Conservation (phyloP, 1,140 invertebrate genomes). For the Dendrolimus punctatus region DNA sequence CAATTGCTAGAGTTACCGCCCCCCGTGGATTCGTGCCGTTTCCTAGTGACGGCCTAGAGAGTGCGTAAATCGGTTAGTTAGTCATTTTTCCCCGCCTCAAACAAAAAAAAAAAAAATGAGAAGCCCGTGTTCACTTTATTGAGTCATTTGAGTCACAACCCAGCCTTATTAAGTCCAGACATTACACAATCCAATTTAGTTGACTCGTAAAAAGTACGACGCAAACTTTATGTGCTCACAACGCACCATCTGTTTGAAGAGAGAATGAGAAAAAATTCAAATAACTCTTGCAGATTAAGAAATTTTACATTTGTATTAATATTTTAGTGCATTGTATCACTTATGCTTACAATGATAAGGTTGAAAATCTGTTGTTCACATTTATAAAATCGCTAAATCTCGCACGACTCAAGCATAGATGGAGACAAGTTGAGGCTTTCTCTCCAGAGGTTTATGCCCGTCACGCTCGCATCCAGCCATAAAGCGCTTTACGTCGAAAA, state of each 20-base stretch:
- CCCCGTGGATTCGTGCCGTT: no score
- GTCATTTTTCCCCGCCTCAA: no score
- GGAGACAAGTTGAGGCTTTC: constrained; percentile 27
- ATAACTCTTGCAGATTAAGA: constrained; percentile 20
- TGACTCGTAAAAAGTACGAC: constrained; percentile 24
- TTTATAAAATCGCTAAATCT: constrained; percentile 22
- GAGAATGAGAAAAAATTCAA: constrained; percentile 23
- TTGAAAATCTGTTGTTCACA: constrained; percentile 7
- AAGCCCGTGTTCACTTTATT: no score
- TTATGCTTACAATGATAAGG: constrained; percentile 6
- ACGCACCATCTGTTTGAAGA: constrained; percentile 28
- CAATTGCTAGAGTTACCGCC: no score
- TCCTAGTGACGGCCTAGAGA: no score
- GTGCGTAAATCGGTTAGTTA: no score
- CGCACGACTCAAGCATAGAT: constrained; percentile 22
- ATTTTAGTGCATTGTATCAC: constrained; percentile 6
- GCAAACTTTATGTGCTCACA: constrained; percentile 22
- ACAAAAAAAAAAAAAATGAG: no score
- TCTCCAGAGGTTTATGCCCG: constrained; percentile 32
- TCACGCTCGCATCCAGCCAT: constrained; percentile 42
- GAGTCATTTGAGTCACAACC: no score
- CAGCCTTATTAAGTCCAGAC: no score
- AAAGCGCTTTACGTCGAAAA: constrained; percentile 57
- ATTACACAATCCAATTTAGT: constrained; percentile 10
- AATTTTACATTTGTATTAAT: constrained; percentile 7